Percentiles rank a stretch among this genome's conserved stretches.
phyloP scores from a whole-genome alignment of 2,797 vertebrate species.

The Notolabrus celidotus region DNA sequence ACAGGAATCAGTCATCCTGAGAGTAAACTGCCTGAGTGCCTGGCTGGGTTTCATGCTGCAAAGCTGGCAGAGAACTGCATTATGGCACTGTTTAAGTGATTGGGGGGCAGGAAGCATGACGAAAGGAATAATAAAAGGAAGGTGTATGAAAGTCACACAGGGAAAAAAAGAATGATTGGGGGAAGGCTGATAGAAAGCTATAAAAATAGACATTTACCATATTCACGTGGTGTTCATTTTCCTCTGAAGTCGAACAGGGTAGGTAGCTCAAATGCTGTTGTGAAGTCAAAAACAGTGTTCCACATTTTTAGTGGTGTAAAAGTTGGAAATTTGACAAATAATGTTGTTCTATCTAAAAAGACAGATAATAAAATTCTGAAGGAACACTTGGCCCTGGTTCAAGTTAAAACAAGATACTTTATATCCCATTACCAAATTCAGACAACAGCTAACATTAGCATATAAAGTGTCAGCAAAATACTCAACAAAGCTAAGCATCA shows the following conservation, averaged over 20 bases:
- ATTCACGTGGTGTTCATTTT: not conserved
- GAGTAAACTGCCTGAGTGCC: constrained; percentile 55
- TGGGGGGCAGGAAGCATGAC: constrained; percentile 33
- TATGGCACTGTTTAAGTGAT: constrained; percentile 54
- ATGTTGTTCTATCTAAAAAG: too few species aligned
- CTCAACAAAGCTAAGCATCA: too few species aligned
- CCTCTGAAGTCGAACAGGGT: not conserved
- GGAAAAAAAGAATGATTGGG: constrained; percentile 3
- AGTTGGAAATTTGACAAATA: too few species aligned
- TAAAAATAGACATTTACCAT: not conserved
- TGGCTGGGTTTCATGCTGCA: constrained; percentile 51
- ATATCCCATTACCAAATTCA: too few species aligned
- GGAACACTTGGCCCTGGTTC: too few species aligned
- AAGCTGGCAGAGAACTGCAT: constrained; percentile 64
- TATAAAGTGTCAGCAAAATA: too few species aligned
- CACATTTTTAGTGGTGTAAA: not conserved
- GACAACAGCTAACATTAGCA: too few species aligned
- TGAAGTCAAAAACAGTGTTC: not conserved
- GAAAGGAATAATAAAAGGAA: constrained; percentile 30
- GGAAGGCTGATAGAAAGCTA: constrained; percentile 2
- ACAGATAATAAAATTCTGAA: too few species aligned
- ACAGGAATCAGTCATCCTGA: constrained; percentile 67
- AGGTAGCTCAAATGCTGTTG: not conserved
- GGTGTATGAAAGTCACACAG: constrained; percentile 20
- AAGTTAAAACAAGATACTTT: too few species aligned